Evolutionary conservation across 2,888 invertebrate species (phyloP).

Genomic region (Cetonia aurata): DNA sequence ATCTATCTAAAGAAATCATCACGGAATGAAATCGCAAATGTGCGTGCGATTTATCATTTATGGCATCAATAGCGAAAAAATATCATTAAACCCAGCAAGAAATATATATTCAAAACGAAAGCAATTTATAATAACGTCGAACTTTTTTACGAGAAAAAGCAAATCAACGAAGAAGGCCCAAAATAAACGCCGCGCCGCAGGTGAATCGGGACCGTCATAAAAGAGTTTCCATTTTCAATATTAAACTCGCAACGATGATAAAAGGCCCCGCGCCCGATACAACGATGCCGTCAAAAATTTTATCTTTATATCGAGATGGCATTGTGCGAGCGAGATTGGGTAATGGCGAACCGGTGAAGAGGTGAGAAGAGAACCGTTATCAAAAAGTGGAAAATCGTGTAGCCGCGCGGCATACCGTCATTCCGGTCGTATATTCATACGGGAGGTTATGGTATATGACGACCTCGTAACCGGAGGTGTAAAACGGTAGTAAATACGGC

Average conservation of each 20-base stretch:
- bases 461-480: conserved; percentile 61
- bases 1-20: background rate
- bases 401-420: conserved; percentile 50
- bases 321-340: conserved; percentile 49
- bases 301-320: conserved; percentile 40
- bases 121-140: conserved; percentile 8
- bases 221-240: conserved; percentile 39
- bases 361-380: conserved; percentile 48
- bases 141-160: conserved; percentile 15
- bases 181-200: conserved; percentile 22
- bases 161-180: conserved; percentile 17
- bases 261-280: conserved; percentile 19
- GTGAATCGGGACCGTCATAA: conserved; percentile 25
- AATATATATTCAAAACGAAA: conserved; percentile 7
- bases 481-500: conserved; percentile 62
- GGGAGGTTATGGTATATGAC: conserved; percentile 62
- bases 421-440: conserved; percentile 61
- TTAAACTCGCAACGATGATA: conserved; percentile 35
- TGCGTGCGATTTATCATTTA: background rate
- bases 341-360: conserved; percentile 35
- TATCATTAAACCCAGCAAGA: too few species aligned
- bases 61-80: too few species aligned
- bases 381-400: conserved; percentile 63
- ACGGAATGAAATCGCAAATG: background rate
- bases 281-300: conserved; percentile 37